Evolutionary conservation across 2,888 invertebrate genomes (phyloP), one percentile per base, ranked within the genome.

Genomic region (Calliopum simillimum): DNA sequence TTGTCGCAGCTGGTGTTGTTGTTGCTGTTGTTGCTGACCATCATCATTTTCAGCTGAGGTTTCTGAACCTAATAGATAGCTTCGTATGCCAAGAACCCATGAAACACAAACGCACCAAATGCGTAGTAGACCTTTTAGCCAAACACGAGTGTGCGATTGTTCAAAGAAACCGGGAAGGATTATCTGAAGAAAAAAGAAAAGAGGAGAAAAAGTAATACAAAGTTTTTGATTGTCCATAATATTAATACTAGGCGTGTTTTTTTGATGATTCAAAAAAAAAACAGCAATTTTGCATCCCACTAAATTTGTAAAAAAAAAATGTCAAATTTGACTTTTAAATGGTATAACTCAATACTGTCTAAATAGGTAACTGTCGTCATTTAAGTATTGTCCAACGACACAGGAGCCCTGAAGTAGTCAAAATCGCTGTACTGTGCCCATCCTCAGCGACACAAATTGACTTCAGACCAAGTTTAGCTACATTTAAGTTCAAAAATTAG

Each of bases 141-240:
- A 98, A 11, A 93, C 93, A 8, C 98, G 90, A 0, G 98, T 98
- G 85, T 99, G 98, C 0, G 96, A 95, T 86, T 99, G 98, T 82
- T 99, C 99, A 71, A 99, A 88, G 51, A 99, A 88, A 0, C 98
- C 98, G 0, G 99, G 99, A 68, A 99, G 89, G 64, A 99, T 96
- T 46, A 99, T 95, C 91, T 91, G 70, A 4, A 75, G 74, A 21
- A 51, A 46, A 33, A 66, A 6, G 8, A 66, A 46, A 12, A 19
- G 8, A 14, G 25, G 67, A 58, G 5, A 69, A 12, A n/a, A n/a
- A n/a, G 63, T 41, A 19, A 21, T 49, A 67, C 46, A 58, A 4
- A 46, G 14, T 44, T 12, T 3, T 53, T 65, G 53, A 49, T 16
- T 6, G 6, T 11, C 16, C 47, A 47, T n/a, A n/a, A n/a, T n/a